These are phyloP conservation scores for Engystomops pustulosus DNA, from an alignment of 2,113 vertebrate genomes.

Conservation along the genomic window DNA sequence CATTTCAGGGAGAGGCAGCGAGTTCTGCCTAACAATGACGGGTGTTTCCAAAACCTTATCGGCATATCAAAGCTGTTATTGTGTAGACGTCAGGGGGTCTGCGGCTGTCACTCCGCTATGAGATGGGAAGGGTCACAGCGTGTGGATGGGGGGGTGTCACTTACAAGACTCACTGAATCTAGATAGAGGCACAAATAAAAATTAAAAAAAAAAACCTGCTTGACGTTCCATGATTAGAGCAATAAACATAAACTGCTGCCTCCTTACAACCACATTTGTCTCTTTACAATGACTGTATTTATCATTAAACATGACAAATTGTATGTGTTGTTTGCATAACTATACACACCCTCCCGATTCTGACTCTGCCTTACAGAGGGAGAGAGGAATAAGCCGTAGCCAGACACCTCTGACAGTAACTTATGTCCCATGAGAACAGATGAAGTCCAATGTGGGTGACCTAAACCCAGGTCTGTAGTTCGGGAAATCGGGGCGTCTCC, in stretches of 20 bases:
- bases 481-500: too few species aligned
- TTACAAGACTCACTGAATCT: background rate
- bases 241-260: background rate
- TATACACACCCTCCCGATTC: background rate
- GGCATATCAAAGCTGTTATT: conserved; percentile 30
- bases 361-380: background rate
- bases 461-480: too few species aligned
- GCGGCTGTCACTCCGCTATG: background rate
- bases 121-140: background rate
- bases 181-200: background rate
- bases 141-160: background rate
- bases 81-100: conserved; percentile 5
- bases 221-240: background rate
- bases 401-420: too few species aligned
- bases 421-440: too few species aligned
- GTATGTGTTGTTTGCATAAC: background rate
- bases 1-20: conserved; percentile 23
- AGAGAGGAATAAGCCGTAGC: too few species aligned
- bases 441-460: too few species aligned
- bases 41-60: conserved; percentile 36
- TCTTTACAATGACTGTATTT: background rate
- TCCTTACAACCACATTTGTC: background rate
- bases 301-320: background rate
- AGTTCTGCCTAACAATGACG: conserved; percentile 27
- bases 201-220: background rate